Evolutionary conservation across 2,113 vertebrate species (phyloP), one percentile per base, ranked within the genome.

Genomic region (Sarotherodon lohbergeri): DNA sequence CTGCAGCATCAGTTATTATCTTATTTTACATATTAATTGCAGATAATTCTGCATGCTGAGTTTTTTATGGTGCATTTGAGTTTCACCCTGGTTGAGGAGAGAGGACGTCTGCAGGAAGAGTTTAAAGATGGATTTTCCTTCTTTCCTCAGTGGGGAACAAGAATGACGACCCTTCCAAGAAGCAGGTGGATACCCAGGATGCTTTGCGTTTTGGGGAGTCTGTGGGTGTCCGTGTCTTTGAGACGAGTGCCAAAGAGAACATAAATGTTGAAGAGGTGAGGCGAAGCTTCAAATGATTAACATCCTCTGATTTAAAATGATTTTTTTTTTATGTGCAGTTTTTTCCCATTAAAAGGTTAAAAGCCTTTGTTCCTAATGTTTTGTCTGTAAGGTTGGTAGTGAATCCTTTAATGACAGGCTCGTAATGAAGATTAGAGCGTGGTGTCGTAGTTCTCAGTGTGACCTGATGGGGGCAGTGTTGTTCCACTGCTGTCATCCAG

Each of bases 181-280:
- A 93, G 55, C 95, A 93, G 63, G 97, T 98, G 92, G 96, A 97
- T 2, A 88, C 93, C 7, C 94, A 95, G 32, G 97, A 97, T 29
- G 97, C 97, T 1, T 7, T 93, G 90, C 94, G 93, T n/a, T 97
- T 97, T 29, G 96, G 96, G n/a, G 96, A 97, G 32, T 96, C 97
- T 1, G 96, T 97, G 76, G 97, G 97, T 0, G 96, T 97, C 4
- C 91, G 94, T 1, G 94, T 97, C 17, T 97, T 97, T 10, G 97
- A 98, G 93, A 97, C 97, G 8, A 97, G 97, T 3, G 97, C 97
- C 83, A 98, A 98, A 93, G 97, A 97, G 34, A 98, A 98, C 88
- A 90, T 97, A 22, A 98, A 98, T 1, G 97, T 97, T 3, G 97
- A 98, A 76, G 97, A 97, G 96, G 97, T 97, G 24, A 52, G 80